Conservation (phyloP, 2,113 vertebrate species). For the Piaya cayana region DNA sequence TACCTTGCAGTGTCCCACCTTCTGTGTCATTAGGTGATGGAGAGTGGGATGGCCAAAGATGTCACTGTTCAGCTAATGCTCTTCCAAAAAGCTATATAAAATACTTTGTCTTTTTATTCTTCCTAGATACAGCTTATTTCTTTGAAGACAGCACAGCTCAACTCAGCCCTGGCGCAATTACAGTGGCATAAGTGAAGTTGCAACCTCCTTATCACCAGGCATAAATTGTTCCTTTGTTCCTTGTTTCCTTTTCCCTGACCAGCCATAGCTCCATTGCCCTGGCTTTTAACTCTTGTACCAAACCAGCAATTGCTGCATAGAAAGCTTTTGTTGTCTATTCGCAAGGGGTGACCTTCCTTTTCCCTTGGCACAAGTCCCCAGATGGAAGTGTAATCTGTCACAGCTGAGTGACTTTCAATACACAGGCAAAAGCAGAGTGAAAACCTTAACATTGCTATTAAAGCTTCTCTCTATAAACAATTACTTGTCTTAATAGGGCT, state of each 20-base stretch:
- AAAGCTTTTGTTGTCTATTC: neutral
- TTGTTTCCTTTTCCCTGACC: neutral
- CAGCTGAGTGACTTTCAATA: conserved; percentile 25
- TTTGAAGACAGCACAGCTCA: neutral
- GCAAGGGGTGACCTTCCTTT: conserved; percentile 34
- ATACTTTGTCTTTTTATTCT: neutral
- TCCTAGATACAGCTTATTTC: neutral
- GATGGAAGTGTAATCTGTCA: neutral
- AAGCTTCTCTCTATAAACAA: conserved; percentile 26
- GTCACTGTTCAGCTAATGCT: neutral
- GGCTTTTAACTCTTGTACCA: neutral
- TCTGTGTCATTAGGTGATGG: neutral
- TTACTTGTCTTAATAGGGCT: conserved; percentile 30
- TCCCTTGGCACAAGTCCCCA: neutral
- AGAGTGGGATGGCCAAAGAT: neutral
- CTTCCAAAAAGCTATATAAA: neutral
- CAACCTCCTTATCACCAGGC: neutral
- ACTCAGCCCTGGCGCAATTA: neutral
- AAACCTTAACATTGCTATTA: neutral
- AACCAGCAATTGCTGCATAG: neutral
- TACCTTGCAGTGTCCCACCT: neutral
- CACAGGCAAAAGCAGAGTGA: neutral
- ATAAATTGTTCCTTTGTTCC: neutral
- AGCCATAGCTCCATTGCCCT: neutral
- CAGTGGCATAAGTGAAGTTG: neutral